A percentile compares a stretch with the other conserved stretches of the same genome.
These are phyloP conservation scores for Pomacea canaliculata DNA, from an alignment of 2,888 invertebrate genomes.

Conservation along the genomic window DNA sequence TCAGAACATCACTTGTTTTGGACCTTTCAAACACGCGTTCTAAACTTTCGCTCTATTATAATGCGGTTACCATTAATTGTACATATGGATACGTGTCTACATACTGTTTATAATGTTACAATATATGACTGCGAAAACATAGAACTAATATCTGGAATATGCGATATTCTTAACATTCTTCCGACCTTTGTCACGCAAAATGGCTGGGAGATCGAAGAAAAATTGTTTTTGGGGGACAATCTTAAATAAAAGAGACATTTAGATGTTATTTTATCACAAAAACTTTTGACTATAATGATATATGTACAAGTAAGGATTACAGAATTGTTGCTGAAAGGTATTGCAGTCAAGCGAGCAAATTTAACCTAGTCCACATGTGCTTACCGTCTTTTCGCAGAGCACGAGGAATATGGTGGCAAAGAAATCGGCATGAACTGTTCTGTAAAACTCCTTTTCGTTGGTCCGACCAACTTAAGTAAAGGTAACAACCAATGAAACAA, in stretches of 20 bases:
- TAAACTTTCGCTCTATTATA: too few species aligned
- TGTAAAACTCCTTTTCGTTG: constrained; percentile 25
- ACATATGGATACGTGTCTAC: too few species aligned
- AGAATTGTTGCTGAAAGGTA: background rate
- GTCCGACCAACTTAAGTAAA: constrained; percentile 15
- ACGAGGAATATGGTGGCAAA: constrained; percentile 37
- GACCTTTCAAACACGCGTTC: too few species aligned
- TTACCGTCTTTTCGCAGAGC: constrained; percentile 25
- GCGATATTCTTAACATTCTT: constrained; percentile 3
- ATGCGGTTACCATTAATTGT: too few species aligned
- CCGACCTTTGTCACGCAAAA: constrained; percentile 18
- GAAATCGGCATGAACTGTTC: background rate
- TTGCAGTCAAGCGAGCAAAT: background rate
- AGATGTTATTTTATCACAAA: background rate
- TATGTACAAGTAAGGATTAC: background rate
- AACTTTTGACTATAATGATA: background rate
- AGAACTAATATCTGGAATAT: background rate
- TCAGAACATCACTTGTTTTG: too few species aligned
- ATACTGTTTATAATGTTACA: background rate
- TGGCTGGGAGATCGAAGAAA: constrained; percentile 26
- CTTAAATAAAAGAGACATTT: background rate
- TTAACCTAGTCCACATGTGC: constrained; percentile 10
- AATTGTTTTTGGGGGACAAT: background rate
- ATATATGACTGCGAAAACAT: background rate
- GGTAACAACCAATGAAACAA: constrained; percentile 26